Evolutionary conservation across 2,797 vertebrate genomes (phyloP).

Genomic region (Gallinago solitaria): DNA sequence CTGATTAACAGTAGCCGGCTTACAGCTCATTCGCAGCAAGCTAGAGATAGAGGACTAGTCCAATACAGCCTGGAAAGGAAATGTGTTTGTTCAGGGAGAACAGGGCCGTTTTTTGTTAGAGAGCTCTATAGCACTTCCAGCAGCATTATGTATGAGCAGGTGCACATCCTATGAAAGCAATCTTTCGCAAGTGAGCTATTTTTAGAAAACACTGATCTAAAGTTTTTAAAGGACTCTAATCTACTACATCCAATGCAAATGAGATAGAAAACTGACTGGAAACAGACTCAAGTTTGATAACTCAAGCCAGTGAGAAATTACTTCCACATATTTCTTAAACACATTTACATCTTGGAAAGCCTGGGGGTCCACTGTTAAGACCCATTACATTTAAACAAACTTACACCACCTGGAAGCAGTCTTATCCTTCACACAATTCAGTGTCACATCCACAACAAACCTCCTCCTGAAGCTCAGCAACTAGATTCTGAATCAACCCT

Average conservation of each 20-base stretch:
- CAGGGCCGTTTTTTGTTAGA: neutral
- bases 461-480: neutral
- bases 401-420: neutral
- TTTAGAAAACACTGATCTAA: neutral
- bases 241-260: neutral
- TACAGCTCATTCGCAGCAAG: neutral
- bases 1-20: neutral
- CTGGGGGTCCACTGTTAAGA: neutral
- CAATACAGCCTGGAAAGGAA: neutral
- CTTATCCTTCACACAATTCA: neutral
- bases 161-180: neutral
- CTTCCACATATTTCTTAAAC: neutral
- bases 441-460: neutral
- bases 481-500: neutral
- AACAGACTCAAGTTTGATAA: neutral
- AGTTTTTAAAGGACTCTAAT: neutral
- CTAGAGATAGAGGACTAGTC: neutral
- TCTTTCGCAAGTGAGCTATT: neutral
- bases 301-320: neutral
- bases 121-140: neutral
- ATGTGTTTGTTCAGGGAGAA: rapidly evolving
- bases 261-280: neutral
- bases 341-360: neutral
- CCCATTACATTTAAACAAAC: neutral
- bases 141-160: neutral